Evolutionary conservation across 2,888 invertebrate species (phyloP), one percentile per base, ranked within the genome.

Genomic region (Sceliomorpha sp.): DNA sequence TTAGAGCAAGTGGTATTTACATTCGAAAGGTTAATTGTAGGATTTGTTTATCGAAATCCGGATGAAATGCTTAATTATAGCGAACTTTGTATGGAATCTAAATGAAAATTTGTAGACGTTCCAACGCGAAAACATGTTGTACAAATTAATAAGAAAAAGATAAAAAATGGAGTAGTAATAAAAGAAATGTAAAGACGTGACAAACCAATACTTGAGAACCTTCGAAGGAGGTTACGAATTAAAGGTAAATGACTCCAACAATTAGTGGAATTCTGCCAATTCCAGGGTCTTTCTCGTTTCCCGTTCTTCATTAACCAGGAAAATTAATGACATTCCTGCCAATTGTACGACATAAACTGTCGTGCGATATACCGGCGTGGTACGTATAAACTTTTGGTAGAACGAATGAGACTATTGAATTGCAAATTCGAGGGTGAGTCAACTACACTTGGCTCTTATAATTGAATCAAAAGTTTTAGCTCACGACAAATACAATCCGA

Each of bases 341-440:
- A 51, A 34, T 31, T 39, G 14, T 24, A 20, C 10, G 48, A 37
- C 37, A 15, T 50, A 24, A 50, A 50, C 14, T 50, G 17, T 48
- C 13, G 24, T 36, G 37, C 14, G 10, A 40, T 9, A 20, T 40
- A 20, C 5, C 10, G 10, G 12, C 9, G 9, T 4, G 3, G 3
- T 32, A 12, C 26, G 34, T 36, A 50, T 20, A 39, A 26, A 29
- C 27, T 31, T 29, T 15, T 29, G 24, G 34, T 20, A 34, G 12
- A 20, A 40, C 13, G 39, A 51, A 51, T 40, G 31, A 15, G 51
- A 40, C 26, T 29, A 15, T 51, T 51, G 40, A 51, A 51, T 37
- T 51, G 51, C 39, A 39, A 51, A 51, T 51, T n/a, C 27, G 8
- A 40, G 13, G 17, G 17, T 12, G 32, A 47, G 31, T 14, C 31